Evolutionary conservation across 2,797 vertebrate genomes (phyloP), one percentile per base, ranked within the genome.

Genomic region (Bucorvus abyssinicus): DNA sequence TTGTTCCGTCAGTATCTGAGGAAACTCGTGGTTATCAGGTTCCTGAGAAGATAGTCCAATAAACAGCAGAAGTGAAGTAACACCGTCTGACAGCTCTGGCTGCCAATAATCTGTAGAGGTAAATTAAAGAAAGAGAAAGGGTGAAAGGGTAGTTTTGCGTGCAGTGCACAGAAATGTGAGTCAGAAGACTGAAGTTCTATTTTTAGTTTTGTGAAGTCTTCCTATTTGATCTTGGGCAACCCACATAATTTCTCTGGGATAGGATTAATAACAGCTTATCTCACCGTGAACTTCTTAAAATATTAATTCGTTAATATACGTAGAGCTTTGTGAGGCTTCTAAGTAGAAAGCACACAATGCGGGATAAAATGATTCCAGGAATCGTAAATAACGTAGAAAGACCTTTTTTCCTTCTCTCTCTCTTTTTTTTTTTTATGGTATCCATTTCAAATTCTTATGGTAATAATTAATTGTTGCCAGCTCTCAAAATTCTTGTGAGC

Each of bases 191-290:
- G 36, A 34, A 69, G 9, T 77, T 92, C 85, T 95, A 94, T 95
- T 96, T 94, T 90, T 93, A 87, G 81, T 77, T 95, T 89, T 87
- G 63, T 90, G 80, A 94, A 96, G 91, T 85, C 84, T 95, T 95
- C 81, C 53, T 84, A 71, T 93, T 89, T 94, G 91, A 95, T 95
- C 86, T 70, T 85, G 45, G 86, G 84, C 70, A 96, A 89, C 88
- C 94, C 93, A 95, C 90, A 80, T 93, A 87, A 87, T 95, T 96
- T 96, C 78, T 81, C 84, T 94, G 68, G 78, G 60, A 81, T 89
- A 78, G 86, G 71, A 94, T 94, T 96, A 94, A 91, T 94, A 94
- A 77, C 91, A 94, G 74, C 34, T 94, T 93, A 93, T 94, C 84
- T 96, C 80, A 73, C 73, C 65, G 75, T 69, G 75, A 95, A 89